Evolutionary conservation across 1,140 invertebrate genomes (phyloP).

Genomic region (Saxidomus purpurata): DNA sequence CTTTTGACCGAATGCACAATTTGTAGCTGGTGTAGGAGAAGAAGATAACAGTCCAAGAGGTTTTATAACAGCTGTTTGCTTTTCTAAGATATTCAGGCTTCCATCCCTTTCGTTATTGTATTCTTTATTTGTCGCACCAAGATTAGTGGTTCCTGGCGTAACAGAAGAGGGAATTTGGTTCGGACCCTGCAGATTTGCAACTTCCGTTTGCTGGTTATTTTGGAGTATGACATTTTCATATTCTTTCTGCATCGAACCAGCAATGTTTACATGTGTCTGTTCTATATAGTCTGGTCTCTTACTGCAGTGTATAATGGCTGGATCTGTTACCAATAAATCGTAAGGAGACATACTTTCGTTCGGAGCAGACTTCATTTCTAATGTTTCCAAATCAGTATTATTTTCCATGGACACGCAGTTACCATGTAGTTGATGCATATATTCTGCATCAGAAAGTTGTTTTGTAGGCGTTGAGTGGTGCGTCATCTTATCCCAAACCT

Average conservation of each 20-base stretch:
- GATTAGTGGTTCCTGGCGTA: neutral
- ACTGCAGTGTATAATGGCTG: conserved; percentile 27
- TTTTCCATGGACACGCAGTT: neutral
- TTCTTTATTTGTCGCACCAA: neutral
- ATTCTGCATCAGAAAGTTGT: neutral
- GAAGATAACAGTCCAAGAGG: neutral
- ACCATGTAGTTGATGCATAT: neutral
- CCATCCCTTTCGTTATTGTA: neutral
- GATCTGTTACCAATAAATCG: neutral
- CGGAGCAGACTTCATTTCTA: neutral
- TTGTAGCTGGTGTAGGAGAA: neutral
- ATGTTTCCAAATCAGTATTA: neutral
- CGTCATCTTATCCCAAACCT: neutral
- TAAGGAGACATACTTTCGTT: neutral
- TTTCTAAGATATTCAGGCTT: neutral
- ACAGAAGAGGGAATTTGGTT: neutral
- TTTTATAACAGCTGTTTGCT: conserved; percentile 41
- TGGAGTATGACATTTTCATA: neutral
- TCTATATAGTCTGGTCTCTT: neutral
- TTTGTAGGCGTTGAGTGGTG: neutral
- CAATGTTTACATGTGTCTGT: neutral
- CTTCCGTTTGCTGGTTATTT: neutral
- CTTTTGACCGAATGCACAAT: conserved; percentile 32
- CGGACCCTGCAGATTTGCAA: neutral
- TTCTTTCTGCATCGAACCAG: neutral